These are phyloP conservation scores for Pseudomyrmex gracilis DNA, from an alignment of 1,140 invertebrate genomes.

Conservation along the genomic window DNA sequence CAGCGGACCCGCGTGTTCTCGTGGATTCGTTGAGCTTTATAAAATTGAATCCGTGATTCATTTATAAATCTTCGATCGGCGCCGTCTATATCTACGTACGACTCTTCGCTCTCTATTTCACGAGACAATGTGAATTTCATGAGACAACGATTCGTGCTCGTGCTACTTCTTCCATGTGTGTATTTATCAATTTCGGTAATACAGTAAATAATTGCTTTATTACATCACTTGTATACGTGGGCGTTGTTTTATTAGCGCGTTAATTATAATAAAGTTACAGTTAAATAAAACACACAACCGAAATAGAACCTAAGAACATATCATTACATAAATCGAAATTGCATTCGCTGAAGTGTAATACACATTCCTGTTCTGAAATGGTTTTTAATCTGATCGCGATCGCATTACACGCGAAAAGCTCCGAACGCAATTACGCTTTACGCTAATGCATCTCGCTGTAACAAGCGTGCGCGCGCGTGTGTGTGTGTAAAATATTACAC, in stretches of 20 bases:
- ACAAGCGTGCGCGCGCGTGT: not conserved
- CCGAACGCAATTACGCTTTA: constrained; percentile 16
- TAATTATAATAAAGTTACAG: not conserved
- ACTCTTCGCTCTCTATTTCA: not conserved
- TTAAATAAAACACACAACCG: not conserved
- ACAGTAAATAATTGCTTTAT: not conserved
- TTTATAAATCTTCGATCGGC: constrained; percentile 34
- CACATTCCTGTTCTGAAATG: constrained; percentile 2
- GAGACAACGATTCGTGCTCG: too few species aligned
- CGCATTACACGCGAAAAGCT: constrained; percentile 27
- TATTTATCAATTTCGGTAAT: not conserved
- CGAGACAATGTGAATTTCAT: not conserved
- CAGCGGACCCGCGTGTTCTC: not conserved
- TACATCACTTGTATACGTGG: not conserved
- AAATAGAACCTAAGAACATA: not conserved
- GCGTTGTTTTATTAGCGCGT: not conserved
- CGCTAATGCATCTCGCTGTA: constrained; percentile 14
- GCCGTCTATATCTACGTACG: not conserved
- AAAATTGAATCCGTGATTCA: constrained; percentile 39
- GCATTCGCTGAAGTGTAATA: not conserved
- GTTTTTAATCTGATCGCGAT: constrained; percentile 13
- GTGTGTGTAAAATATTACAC: not conserved
- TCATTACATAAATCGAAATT: not conserved
- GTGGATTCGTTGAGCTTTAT: constrained; percentile 1
- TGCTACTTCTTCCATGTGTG: not conserved